Conservation (phyloP, 2,888 invertebrate species). For the Lepidochrysops patricia region DNA sequence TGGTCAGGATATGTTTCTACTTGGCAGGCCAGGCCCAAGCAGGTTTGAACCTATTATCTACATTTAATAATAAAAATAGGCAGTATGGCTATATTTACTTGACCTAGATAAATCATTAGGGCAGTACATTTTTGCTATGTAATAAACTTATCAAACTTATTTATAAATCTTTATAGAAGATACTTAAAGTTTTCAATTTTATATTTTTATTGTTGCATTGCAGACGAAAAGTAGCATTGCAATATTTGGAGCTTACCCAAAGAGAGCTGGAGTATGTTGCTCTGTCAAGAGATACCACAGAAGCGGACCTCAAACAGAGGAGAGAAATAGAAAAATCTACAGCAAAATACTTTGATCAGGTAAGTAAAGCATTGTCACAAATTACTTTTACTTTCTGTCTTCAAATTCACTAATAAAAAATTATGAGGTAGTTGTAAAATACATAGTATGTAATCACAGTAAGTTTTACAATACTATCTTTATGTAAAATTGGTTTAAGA, state of each 20-base stretch:
- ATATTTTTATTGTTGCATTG: slow-evolving; percentile 13
- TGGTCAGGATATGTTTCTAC: slow-evolving; percentile 95
- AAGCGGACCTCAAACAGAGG: slow-evolving; percentile 96
- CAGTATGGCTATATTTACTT: too few species aligned
- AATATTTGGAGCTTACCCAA: slow-evolving; percentile 90
- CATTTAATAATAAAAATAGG: too few species aligned
- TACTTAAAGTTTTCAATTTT: too few species aligned
- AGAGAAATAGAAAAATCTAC: slow-evolving; percentile 92
- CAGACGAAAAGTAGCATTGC: slow-evolving; percentile 87
- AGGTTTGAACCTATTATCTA: too few species aligned
- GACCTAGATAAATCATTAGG: too few species aligned
- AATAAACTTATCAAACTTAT: too few species aligned
- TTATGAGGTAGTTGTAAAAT: too few species aligned
- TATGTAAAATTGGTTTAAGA: slow-evolving; percentile 60
- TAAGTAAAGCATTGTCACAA: slow-evolving; percentile 35
- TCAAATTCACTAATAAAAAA: too few species aligned
- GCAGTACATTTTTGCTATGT: too few species aligned
- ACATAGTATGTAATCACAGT: too few species aligned
- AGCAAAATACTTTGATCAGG: slow-evolving; percentile 95
- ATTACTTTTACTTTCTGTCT: too few species aligned
- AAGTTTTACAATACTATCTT: neutral
- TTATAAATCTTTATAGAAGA: too few species aligned
- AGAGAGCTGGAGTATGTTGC: slow-evolving; percentile 95
- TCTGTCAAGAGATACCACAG: slow-evolving; percentile 95
- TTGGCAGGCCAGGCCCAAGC: slow-evolving; percentile 91